Base-by-base conservation (phyloP, 2,113 vertebrate genomes). In the Cricetomys ansorgei region DNA sequence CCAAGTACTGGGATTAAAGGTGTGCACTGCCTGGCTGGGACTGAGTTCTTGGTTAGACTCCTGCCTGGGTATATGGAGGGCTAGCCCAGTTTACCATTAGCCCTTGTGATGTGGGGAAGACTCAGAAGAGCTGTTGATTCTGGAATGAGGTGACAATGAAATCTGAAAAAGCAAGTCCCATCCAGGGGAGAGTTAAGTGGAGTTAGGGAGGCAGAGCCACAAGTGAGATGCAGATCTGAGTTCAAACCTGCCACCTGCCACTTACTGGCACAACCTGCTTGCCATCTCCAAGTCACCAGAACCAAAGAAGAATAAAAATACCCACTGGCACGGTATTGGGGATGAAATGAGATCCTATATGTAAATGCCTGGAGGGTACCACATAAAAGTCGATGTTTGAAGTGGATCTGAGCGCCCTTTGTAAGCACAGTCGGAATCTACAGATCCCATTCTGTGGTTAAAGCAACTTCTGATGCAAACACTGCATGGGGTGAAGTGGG, bases 121-220 rank as follows among this genome's bases (percentile, higher is more conserved):
- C 21, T 80, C 79, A 76, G 87, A 55, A 88, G 79, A 79, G 53
- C 16, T n/a, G 1, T 85, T 76, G 11, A 88, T 87, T 55, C 45
- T 90, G 16, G 69, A 81, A 79, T 27, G 76, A 57, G 31, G 34
- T 23, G 55, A 50, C 72, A 92, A 94, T 73, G 79, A 96, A 88
- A 11, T 40, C 34, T 76, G 8, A 25, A 29, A 84, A 79, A 65
- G 50, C n/a, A 73, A 85, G 45, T n/a, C 29, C 50, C 34, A 27
- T 75, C 29, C 53, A 57, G 65, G 59, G 64, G 48, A 37, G 57
- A 40, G 45, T 67, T 62, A 1, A 29, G 40, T 92, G 23, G 29
- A 15, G 29, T 53, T 2, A 4, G 34, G 57, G 62, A 72, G 87
- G 67, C 65, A 88, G 91, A 94, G 40, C 15, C 0, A 43, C 0